Evolutionary conservation across 2,888 invertebrate genomes (phyloP), one percentile per base, ranked within the genome.

Genomic region (Mimumesa dahlbomi): DNA sequence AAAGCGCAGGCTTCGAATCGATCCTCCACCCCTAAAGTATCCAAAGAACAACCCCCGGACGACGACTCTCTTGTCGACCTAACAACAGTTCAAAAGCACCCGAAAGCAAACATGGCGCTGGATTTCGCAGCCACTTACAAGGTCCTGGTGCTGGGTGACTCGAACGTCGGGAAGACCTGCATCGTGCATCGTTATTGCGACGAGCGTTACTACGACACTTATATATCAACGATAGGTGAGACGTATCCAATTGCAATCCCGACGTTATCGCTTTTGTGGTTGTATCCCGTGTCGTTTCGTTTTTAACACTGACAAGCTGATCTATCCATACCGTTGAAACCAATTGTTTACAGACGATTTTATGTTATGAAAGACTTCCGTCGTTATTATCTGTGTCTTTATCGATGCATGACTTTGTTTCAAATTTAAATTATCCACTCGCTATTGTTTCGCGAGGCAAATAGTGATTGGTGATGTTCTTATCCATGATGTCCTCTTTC

Each of bases 151-250:
- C 91, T 96, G 86, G 96, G 96, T 63, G 96, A 96, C 91, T 96
- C 96, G 56, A 96, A 96, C 91, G 96, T 96, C 73, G 96, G 96
- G 14, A 96, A 96, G 92, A 96, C 96, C 68, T 96, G 96, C 90
- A 95, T 96, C 83, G 96, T 96, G 84, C 96, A 96, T 89, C 93
- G 96, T 90, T 96, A 96, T 87, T 96, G 96, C 89, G 96, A 96
- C 89, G 96, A 96, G 90, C 92, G 95, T 84, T 96, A 95, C 90
- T 96, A 96, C 90, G 96, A 96, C 89, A 95, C 96, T 79, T 96
- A 96, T 90, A 96, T 96, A 91, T 96, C 96, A 48, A 96, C 96
- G 77, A 96, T 96, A 91, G 96, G 96, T 96, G 90, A 94, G 94
- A 36, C 45, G 6, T 38, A n/a, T 56, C n/a, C 36, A 31, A 25